Conservation (phyloP, 35 echinoderm and acorn worm species). For the Strongylocentrotus purpuratus region DNA sequence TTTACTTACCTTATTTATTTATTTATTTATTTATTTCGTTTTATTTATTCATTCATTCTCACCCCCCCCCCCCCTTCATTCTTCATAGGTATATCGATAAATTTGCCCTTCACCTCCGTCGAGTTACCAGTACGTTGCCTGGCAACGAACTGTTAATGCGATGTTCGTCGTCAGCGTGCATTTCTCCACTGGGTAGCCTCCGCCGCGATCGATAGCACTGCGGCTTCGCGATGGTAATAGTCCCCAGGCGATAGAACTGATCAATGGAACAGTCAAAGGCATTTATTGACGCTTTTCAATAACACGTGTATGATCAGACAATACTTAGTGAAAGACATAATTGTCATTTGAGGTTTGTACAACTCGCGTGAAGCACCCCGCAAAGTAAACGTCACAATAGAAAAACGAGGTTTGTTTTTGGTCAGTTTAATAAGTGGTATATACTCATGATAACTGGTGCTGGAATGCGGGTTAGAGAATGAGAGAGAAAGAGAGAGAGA, state of each 20-base stretch:
- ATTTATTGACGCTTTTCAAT: slow-evolving; percentile 3
- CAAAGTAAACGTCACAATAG: neutral
- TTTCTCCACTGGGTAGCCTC: neutral
- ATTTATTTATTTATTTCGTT: no score
- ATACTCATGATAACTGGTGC: neutral
- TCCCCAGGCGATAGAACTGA: neutral
- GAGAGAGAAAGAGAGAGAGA: neutral
- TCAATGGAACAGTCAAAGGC: neutral
- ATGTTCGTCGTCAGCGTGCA: neutral
- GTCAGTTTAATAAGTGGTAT: neutral
- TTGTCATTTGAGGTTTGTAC: neutral
- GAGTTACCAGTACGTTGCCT: neutral
- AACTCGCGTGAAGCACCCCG: neutral
- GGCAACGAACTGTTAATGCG: neutral
- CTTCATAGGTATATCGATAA: no score
- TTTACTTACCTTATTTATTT: no score
- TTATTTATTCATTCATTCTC: no score
- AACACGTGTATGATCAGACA: neutral
- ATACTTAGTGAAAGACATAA: neutral
- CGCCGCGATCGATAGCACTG: neutral
- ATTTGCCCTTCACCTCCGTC: no score
- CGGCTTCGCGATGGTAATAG: neutral
- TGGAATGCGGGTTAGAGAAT: neutral
- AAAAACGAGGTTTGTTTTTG: neutral
- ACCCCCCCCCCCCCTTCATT: no score